Conservation (phyloP, 2,888 invertebrate genomes). For the Tenodera sinensis region DNA sequence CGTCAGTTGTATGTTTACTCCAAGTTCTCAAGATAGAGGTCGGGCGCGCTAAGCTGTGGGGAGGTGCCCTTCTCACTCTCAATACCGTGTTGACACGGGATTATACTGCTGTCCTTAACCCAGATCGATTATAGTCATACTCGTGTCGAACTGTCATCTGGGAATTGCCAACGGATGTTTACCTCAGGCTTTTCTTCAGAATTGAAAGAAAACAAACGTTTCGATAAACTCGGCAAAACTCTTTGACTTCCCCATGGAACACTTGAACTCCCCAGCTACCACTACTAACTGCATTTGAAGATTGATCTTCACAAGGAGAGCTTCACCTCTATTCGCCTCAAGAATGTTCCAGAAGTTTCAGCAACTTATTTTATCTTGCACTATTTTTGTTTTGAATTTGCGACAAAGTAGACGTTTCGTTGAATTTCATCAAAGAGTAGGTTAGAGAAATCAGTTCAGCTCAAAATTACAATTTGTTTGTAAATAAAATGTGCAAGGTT, state of each 20-base stretch:
- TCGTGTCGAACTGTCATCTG: not conserved
- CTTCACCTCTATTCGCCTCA: not conserved
- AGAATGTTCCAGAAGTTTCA: not conserved
- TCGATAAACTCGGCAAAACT: not conserved
- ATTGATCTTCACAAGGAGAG: not conserved
- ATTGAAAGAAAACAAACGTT: not conserved
- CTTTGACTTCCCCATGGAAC: not conserved
- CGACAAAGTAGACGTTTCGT: too few species aligned
- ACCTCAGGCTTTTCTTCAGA: not conserved
- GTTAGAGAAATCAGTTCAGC: too few species aligned
- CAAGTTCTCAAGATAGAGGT: not conserved
- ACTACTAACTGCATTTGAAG: not conserved
- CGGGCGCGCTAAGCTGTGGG: not conserved
- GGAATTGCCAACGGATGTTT: not conserved
- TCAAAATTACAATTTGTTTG: too few species aligned
- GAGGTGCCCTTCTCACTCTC: constrained; percentile 5
- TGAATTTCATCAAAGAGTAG: too few species aligned
- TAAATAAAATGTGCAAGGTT: too few species aligned
- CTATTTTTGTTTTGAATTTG: too few species aligned
- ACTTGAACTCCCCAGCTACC: not conserved
- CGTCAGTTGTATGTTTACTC: not conserved
- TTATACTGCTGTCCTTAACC: constrained; percentile 14
- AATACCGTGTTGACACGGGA: constrained; percentile 20
- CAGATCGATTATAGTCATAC: constrained; percentile 23
- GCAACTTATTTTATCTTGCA: too few species aligned